phyloP scores from a whole-genome alignment of 2,113 vertebrate genomes.

The Podocnemis expansa region DNA sequence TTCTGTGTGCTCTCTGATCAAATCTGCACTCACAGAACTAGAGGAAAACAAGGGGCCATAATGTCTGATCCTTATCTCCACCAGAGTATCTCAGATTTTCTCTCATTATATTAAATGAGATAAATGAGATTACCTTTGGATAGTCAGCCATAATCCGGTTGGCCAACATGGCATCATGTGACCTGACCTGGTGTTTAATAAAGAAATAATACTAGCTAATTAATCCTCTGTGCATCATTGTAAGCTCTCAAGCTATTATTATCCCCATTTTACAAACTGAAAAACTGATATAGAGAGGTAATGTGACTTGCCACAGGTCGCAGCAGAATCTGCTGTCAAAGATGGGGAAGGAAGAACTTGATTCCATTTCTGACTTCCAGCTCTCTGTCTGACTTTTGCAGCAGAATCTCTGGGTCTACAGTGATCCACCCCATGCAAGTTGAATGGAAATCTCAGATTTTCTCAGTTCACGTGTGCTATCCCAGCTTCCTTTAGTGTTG shows the following conservation, averaged over 20 bases:
- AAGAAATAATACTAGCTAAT: not conserved
- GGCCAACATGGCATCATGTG: not conserved
- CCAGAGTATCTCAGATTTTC: not conserved
- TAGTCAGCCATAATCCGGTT: not conserved
- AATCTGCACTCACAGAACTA: fast-evolving
- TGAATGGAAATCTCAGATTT: not conserved
- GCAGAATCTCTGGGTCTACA: not conserved
- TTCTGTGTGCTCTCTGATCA: not conserved
- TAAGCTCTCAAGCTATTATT: fast-evolving
- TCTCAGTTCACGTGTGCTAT: not conserved
- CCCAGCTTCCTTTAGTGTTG: not conserved
- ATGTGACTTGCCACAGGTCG: not conserved
- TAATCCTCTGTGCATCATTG: not conserved
- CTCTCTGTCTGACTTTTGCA: not conserved
- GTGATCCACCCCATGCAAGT: not conserved
- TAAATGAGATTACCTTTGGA: not conserved
- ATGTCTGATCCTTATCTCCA: not conserved
- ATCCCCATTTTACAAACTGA: not conserved
- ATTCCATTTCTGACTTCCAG: not conserved
- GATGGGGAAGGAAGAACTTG: not conserved
- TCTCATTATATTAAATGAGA: conserved; percentile 3
- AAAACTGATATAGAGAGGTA: not conserved
- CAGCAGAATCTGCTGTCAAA: not conserved
- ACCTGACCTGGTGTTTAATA: not conserved
- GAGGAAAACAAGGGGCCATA: not conserved